These are phyloP conservation scores for Scortum barcoo DNA, from an alignment of 2,113 vertebrate species.

Conservation along the genomic window DNA sequence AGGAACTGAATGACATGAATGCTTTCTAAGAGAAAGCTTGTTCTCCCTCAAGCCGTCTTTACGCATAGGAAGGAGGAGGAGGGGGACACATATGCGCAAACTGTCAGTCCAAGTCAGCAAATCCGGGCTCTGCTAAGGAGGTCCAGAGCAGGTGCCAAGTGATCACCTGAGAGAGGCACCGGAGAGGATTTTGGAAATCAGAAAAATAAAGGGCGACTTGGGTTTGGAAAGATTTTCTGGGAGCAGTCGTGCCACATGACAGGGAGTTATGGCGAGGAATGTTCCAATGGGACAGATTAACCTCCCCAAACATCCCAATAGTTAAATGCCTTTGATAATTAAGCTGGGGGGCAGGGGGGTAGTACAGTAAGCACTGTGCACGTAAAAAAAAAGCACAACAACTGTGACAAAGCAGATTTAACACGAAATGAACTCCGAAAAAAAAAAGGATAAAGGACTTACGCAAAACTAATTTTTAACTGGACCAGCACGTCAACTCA, in stretches of 20 bases:
- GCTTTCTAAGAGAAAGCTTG: constrained; percentile 26
- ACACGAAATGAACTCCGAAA: neutral
- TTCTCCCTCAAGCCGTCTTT: constrained; percentile 1
- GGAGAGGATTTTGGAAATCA: constrained; percentile 53
- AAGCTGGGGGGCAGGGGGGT: constrained; percentile 34
- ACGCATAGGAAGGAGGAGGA: neutral
- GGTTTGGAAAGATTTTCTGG: constrained; percentile 57
- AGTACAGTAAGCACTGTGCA: constrained; percentile 54
- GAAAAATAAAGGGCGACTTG: constrained; percentile 43
- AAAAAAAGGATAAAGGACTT: neutral
- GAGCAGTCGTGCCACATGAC: constrained; percentile 72
- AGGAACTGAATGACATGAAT: constrained; percentile 16
- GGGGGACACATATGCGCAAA: constrained; percentile 12
- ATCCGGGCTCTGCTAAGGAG: constrained; percentile 8
- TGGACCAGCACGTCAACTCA: neutral
- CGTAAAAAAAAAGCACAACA: constrained; percentile 23
- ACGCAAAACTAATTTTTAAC: neutral
- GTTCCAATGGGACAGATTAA: constrained; percentile 81
- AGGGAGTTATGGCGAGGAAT: constrained; percentile 76
- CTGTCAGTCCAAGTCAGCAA: constrained; percentile 30
- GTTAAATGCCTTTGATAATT: constrained; percentile 70
- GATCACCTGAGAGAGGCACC: constrained; percentile 66
- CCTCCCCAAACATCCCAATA: constrained; percentile 67
- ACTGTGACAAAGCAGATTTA: constrained; percentile 26
- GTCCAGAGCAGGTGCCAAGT: constrained; percentile 40